A percentile compares a stretch with the other conserved stretches of the same genome.
Conservation (phyloP, 1,140 invertebrate species). For the Carposina sasakii region DNA sequence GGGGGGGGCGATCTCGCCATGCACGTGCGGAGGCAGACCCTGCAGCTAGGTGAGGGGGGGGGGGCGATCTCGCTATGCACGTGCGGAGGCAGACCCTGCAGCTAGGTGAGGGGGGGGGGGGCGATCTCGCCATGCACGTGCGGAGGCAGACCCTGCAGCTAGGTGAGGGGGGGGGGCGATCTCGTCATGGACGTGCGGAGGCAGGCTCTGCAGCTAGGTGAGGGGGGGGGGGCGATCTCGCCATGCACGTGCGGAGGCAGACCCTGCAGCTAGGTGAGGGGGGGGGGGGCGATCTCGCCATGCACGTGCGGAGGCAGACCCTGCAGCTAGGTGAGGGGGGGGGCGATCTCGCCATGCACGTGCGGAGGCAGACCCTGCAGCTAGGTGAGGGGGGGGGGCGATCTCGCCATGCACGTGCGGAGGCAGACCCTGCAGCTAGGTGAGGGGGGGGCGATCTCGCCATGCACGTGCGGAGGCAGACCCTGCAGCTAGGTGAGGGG, state of each 20-base stretch:
- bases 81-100: constrained; percentile 89
- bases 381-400: constrained; percentile 97
- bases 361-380: constrained; percentile 89
- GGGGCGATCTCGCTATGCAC: constrained; percentile 63
- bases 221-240: neutral
- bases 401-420: constrained; percentile 89
- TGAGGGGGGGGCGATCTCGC: constrained; percentile 96
- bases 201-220: constrained; percentile 84
- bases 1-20: neutral
- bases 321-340: constrained; percentile 77
- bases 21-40: constrained; percentile 90
- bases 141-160: constrained; percentile 87
- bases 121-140: constrained; percentile 74
- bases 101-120: constrained; percentile 59
- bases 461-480: constrained; percentile 97
- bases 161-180: constrained; percentile 34
- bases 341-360: constrained; percentile 98
- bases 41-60: constrained; percentile 74
- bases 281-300: neutral
- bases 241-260: constrained; percentile 85
- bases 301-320: constrained; percentile 92
- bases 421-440: constrained; percentile 89
- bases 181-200: constrained; percentile 81
- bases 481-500: constrained; percentile 78
- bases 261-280: constrained; percentile 81